phyloP scores from a whole-genome alignment of 2,888 invertebrate genomes.

The Rhogogaster chlorosoma region DNA sequence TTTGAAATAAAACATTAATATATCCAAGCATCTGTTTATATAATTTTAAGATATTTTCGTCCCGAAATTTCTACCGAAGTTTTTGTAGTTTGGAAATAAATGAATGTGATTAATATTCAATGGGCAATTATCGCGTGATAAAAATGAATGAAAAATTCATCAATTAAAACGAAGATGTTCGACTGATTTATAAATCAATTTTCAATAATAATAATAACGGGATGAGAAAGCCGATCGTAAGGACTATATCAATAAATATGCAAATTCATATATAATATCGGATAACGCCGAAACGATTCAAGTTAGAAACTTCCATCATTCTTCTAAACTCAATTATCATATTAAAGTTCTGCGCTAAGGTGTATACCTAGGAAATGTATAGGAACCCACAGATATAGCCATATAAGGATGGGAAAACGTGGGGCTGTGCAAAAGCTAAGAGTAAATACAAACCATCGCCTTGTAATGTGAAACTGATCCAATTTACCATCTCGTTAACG shows the following conservation, averaged over 20 bases:
- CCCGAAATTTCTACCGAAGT: too few species aligned
- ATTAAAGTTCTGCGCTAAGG: neutral
- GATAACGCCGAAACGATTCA: neutral
- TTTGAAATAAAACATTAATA: too few species aligned
- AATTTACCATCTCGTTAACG: slow-evolving; percentile 39
- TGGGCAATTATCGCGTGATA: too few species aligned
- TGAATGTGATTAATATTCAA: too few species aligned
- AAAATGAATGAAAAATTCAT: too few species aligned
- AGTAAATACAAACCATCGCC: neutral
- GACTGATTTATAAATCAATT: neutral
- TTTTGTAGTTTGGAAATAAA: too few species aligned
- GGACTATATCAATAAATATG: neutral
- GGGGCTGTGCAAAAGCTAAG: slow-evolving; percentile 4
- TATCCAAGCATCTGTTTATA: too few species aligned
- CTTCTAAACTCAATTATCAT: slow-evolving; percentile 20
- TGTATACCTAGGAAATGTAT: neutral
- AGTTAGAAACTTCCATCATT: neutral
- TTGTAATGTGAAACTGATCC: slow-evolving; percentile 33
- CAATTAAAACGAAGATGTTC: neutral
- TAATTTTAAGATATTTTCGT: too few species aligned
- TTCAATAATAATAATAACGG: neutral
- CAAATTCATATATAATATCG: neutral
- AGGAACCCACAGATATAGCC: neutral
- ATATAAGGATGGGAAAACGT: neutral
- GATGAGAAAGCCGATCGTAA: neutral